Percentiles rank a stretch among this genome's conserved stretches.
Evolutionary conservation across 2,113 vertebrate genomes (phyloP).

Genomic region (Physeter macrocephalus): DNA sequence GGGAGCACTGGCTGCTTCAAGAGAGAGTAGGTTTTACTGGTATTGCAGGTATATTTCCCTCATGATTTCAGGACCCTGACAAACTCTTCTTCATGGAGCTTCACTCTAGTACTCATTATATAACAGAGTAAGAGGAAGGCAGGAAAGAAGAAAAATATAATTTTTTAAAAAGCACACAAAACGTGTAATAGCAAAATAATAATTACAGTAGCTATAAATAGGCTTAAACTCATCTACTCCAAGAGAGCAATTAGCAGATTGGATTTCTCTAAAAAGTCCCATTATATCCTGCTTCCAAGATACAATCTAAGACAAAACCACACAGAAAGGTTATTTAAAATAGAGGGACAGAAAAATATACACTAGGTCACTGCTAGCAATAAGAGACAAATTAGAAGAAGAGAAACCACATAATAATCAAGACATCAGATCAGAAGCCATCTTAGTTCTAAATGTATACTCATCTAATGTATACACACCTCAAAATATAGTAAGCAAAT

Average conservation of each 20-base stretch:
- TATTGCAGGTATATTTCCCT: too few relatives aligned
- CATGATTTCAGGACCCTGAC: not conserved
- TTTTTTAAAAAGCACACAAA: not conserved
- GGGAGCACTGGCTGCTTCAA: not conserved
- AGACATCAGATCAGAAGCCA: not conserved
- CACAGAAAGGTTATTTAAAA: not conserved
- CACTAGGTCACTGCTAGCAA: not conserved
- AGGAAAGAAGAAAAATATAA: not conserved
- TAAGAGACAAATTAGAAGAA: not conserved
- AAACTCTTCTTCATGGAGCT: not conserved
- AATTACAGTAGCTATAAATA: not conserved
- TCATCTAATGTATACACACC: not conserved
- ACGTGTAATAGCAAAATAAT: not conserved
- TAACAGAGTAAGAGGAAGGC: not conserved
- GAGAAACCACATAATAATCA: not conserved
- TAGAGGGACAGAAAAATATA: not conserved
- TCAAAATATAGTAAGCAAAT: not conserved
- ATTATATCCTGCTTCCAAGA: not conserved
- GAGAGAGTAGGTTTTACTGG: rapidly evolving
- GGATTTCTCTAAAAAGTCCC: not conserved
- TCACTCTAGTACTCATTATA: not conserved
- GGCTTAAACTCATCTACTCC: not conserved
- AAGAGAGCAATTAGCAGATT: not conserved
- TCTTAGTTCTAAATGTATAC: not conserved
- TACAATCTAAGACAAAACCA: not conserved